Evolutionary conservation across 2,797 vertebrate genomes (phyloP), one percentile per base, ranked within the genome.

Genomic region (Pitangus sulphuratus): DNA sequence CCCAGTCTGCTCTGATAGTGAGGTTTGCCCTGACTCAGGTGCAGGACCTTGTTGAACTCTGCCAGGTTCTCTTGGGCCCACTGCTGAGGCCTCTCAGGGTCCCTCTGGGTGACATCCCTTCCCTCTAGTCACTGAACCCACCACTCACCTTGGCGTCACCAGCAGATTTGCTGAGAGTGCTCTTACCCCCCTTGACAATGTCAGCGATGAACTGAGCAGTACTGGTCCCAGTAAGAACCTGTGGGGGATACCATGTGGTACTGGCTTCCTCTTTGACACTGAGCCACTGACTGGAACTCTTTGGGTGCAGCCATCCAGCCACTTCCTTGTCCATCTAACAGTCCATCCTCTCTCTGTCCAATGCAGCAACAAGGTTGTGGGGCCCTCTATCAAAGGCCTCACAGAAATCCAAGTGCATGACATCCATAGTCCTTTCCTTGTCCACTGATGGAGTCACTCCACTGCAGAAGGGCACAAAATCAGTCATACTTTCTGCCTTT

Each of bases 41-140:
- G 33, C 13, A 86, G 33, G 40, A 40, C 45, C 19, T 69, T 47
- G 11, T 20, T 58, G 45, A 37, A 24, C 31, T 37, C 66, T 47
- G 20, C 9, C 9, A 30, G 13, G 54, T 61, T 50, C 15, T 37
- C 18, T 79, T 71, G 35, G 21, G 35, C 26, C 35, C 21, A 18
- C 40, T 70, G 13, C n/a, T 50, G 12, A 30, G 48, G 56, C 19
- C 11, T 76, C 22, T 44, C 56, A 39, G 1, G 44, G 62, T 68
- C 22, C 31, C 33, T 60, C 30, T 60, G 28, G 30, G 40, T 74
- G 77, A 22, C 61, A 53, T 40, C 35, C 25, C 35, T 61, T 70
- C 48, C 50, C 39, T 65, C n/a, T 39, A 4, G 1, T 45, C 51
- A 26, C 0, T 11, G 47, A n/a, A 11, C 18, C 18, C 51, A n/a